These are phyloP conservation scores for Meriones unguiculatus DNA, from an alignment of 2,113 vertebrate species.

Conservation along the genomic window DNA sequence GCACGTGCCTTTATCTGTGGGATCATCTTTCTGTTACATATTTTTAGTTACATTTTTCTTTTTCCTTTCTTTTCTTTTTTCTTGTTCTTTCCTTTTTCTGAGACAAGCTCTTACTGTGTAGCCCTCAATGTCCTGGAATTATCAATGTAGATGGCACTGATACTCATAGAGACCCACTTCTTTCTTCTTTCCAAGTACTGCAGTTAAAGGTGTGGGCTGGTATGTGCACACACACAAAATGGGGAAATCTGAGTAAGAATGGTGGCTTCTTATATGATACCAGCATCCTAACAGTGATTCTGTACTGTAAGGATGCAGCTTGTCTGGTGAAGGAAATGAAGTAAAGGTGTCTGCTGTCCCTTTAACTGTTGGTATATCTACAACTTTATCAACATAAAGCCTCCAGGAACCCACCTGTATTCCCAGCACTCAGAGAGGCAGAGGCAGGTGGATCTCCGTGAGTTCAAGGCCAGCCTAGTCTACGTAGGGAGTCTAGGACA, in stretches of 20 bases:
- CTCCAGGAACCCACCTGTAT: no score
- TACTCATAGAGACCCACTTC: not conserved
- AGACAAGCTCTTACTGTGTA: not conserved
- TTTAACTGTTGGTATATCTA: not conserved
- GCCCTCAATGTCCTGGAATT: not conserved
- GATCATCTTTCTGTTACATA: not conserved
- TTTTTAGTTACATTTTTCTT: not conserved
- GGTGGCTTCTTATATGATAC: not conserved
- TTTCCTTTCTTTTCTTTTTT: not conserved
- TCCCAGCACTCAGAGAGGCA: no score
- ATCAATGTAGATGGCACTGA: not conserved
- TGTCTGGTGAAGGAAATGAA: not conserved
- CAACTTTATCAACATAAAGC: not conserved
- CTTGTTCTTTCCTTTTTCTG: not conserved
- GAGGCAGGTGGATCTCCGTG: no score
- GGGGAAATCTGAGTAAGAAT: not conserved
- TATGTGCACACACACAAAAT: not conserved
- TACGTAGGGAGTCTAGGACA: no score
- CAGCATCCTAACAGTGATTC: not conserved
- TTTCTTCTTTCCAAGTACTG: not conserved
- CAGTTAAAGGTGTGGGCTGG: not conserved
- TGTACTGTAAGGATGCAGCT: not conserved
- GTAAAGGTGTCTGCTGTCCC: conserved; percentile 10
- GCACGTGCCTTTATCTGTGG: not conserved
- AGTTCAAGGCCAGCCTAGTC: no score